phyloP scores from a whole-genome alignment of 2,888 invertebrate species.

The Deilephila elpenor region DNA sequence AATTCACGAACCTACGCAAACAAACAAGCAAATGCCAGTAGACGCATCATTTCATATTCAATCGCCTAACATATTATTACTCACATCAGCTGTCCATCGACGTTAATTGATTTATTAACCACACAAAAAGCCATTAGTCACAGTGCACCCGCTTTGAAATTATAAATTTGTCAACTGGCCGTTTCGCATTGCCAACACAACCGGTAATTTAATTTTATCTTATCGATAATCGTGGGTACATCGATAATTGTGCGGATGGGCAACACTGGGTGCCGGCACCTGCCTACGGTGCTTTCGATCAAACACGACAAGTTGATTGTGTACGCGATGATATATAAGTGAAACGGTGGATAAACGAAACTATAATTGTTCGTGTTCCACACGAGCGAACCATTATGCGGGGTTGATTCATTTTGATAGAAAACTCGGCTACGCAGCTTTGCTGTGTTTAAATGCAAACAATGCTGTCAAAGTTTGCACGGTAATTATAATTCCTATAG shows the following conservation, averaged over 20 bases:
- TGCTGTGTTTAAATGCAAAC: slow-evolving; percentile 12
- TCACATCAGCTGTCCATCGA: slow-evolving; percentile 24
- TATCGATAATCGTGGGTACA: slow-evolving; percentile 22
- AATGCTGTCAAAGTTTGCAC: slow-evolving; percentile 3
- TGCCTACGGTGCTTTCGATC: slow-evolving; percentile 25
- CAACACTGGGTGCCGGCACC: slow-evolving; percentile 27
- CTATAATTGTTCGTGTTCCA: slow-evolving; percentile 13
- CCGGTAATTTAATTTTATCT: slow-evolving; percentile 27
- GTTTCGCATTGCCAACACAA: slow-evolving; percentile 20
- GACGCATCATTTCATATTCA: slow-evolving; percentile 21
- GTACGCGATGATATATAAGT: slow-evolving; percentile 13
- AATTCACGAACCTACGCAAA: slow-evolving; percentile 22
- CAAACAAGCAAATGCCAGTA: slow-evolving; percentile 15
- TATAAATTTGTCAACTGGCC: slow-evolving; percentile 24
- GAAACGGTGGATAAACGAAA: slow-evolving; percentile 15
- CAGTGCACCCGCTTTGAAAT: slow-evolving; percentile 18
- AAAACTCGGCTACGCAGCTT: not conserved
- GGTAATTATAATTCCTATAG: slow-evolving; percentile 2
- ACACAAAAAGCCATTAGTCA: slow-evolving; percentile 26
- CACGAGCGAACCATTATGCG: not conserved
- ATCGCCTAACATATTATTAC: slow-evolving; percentile 22
- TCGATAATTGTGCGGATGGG: slow-evolving; percentile 24
- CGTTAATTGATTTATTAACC: slow-evolving; percentile 23
- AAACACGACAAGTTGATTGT: slow-evolving; percentile 31
- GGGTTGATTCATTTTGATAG: slow-evolving; percentile 24